These are phyloP conservation scores for Columba janthina DNA, from an alignment of 2,113 vertebrate genomes.

Conservation along the genomic window DNA sequence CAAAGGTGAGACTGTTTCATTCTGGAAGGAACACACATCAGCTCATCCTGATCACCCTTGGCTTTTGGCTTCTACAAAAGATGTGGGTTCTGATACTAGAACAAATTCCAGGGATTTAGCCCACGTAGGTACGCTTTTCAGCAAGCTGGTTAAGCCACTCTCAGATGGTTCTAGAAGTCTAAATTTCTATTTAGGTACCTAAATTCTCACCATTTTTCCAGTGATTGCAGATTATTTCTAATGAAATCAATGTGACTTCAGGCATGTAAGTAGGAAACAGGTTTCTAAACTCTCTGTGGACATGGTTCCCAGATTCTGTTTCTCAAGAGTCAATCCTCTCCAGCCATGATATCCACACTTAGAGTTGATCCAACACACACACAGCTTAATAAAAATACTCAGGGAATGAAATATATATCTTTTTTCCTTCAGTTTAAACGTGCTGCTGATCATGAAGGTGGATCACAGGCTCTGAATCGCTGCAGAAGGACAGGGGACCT, in stretches of 20 bases:
- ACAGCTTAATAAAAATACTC: background rate
- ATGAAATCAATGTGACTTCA: background rate
- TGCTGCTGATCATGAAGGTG: background rate
- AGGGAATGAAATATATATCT: background rate
- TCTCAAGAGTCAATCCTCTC: background rate
- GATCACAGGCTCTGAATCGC: background rate
- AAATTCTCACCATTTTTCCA: background rate
- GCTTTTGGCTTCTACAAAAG: background rate
- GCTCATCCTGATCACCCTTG: background rate
- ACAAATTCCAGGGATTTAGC: background rate
- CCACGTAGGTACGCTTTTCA: fast-evolving
- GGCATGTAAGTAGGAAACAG: background rate
- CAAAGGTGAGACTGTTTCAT: background rate
- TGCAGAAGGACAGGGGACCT: background rate
- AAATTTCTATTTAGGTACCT: background rate
- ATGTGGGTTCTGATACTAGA: background rate
- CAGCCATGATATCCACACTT: background rate
- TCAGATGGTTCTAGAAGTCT: background rate
- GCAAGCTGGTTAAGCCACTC: background rate
- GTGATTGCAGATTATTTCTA: background rate
- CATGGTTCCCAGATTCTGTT: background rate
- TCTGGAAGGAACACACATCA: background rate
- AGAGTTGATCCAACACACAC: background rate
- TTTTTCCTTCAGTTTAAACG: background rate
- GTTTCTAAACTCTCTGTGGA: background rate